Percentiles rank a stretch among this genome's conserved stretches.
Conservation (phyloP, 2,888 invertebrate species). For the Lithophane leautieri region DNA sequence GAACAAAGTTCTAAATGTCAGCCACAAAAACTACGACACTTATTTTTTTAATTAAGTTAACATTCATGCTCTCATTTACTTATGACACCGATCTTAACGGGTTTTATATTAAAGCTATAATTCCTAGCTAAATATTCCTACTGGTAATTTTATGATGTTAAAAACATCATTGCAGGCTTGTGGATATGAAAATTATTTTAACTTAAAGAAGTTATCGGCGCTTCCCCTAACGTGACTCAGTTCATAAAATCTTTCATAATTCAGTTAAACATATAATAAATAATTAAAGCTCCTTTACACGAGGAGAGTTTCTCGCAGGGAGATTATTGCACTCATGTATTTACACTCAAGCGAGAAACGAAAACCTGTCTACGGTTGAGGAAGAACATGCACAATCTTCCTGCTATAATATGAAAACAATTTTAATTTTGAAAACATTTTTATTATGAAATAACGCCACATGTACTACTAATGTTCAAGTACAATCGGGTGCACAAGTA, state of each 20-base stretch:
- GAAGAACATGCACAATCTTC: not conserved
- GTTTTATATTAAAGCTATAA: conserved; percentile 17
- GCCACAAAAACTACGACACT: conserved; percentile 10
- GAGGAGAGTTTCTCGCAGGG: not conserved
- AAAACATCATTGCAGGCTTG: conserved; percentile 19
- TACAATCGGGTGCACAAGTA: not conserved
- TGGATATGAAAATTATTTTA: conserved; percentile 6
- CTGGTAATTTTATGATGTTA: conserved; percentile 17
- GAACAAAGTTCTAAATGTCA: conserved; percentile 57
- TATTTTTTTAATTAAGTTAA: conserved; percentile 22
- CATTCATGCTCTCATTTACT: conserved; percentile 42
- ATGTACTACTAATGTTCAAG: not conserved
- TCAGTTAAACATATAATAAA: not conserved
- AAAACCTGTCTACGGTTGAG: not conserved
- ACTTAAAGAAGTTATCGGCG: not conserved
- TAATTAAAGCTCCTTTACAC: conserved; percentile 1
- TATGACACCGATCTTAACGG: conserved; percentile 39
- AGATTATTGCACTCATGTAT: not conserved
- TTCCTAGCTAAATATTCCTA: conserved; percentile 28
- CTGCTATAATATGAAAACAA: not conserved
- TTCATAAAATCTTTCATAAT: not conserved
- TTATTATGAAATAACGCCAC: not conserved
- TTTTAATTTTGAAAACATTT: not conserved
- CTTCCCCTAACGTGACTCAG: not conserved
- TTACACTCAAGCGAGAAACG: not conserved